phyloP scores from a whole-genome alignment of 1,140 invertebrate species.

The Leguminivora glycinivorella region DNA sequence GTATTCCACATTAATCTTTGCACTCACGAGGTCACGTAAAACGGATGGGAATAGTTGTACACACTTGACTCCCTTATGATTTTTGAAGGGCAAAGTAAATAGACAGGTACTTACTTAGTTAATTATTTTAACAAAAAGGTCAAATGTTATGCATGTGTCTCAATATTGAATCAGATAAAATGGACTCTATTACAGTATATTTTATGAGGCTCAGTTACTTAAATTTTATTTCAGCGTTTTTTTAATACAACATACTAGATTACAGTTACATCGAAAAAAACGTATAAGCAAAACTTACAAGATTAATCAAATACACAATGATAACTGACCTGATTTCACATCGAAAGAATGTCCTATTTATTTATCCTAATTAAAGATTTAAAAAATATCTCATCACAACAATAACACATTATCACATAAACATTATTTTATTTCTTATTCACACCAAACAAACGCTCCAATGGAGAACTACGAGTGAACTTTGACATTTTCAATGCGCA shows the following conservation, averaged over 20 bases:
- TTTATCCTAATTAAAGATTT: constrained; percentile 9
- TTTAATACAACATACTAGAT: neutral
- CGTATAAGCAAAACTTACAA: neutral
- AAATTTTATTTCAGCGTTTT: neutral
- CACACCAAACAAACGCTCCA: constrained; percentile 37
- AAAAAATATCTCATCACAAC: constrained; percentile 27
- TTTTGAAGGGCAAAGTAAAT: neutral
- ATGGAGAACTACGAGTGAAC: constrained; percentile 48
- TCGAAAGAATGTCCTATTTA: too few relatives aligned
- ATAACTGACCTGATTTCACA: constrained; percentile 8
- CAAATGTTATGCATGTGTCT: neutral
- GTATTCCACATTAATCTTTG: neutral
- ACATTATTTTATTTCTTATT: constrained; percentile 33
- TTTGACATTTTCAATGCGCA: constrained; percentile 61
- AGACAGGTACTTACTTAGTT: too few relatives aligned
- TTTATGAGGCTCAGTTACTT: neutral
- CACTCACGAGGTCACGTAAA: neutral
- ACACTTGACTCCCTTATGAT: neutral
- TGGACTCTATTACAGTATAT: neutral
- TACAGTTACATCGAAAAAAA: neutral
- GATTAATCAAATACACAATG: neutral
- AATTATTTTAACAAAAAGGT: neutral
- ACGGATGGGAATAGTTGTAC: neutral
- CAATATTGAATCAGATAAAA: neutral
- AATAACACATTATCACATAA: constrained; percentile 26